These are phyloP conservation scores for Globodera ellingtonae DNA, from an alignment of 1,140 invertebrate species.

Conservation along the genomic window DNA sequence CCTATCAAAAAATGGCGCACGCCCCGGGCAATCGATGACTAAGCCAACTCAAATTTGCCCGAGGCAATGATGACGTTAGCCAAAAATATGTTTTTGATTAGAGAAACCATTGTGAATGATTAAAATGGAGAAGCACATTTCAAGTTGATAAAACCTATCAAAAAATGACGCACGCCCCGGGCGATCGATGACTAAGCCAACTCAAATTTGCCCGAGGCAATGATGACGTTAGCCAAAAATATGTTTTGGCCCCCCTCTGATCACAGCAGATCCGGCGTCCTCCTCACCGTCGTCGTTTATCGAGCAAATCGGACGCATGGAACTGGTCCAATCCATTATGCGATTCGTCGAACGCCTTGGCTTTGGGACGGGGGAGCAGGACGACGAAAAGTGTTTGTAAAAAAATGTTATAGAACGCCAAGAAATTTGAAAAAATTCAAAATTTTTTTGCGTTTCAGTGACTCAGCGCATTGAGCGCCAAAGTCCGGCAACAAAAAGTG, in stretches of 20 bases:
- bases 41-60: too few relatives aligned
- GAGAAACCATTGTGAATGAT: too few relatives aligned
- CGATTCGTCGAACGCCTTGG: neutral
- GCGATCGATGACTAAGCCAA: too few relatives aligned
- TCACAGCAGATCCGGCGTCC: neutral
- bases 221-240: too few relatives aligned
- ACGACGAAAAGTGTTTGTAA: neutral
- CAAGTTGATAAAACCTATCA: too few relatives aligned
- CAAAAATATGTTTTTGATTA: too few relatives aligned
- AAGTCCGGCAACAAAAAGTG: neutral
- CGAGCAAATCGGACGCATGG: conserved; percentile 1
- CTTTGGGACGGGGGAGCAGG: neutral
- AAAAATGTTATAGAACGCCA: neutral
- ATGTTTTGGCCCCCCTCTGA: neutral
- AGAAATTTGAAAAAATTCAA: neutral
- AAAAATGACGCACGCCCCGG: too few relatives aligned
- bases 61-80: too few relatives aligned
- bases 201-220: too few relatives aligned
- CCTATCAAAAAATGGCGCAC: too few relatives aligned
- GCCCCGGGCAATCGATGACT: too few relatives aligned
- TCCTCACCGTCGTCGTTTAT: neutral
- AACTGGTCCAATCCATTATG: conserved; percentile 4
- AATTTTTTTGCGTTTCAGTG: neutral
- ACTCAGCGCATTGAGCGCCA: neutral
- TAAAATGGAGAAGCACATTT: too few relatives aligned